Evolutionary conservation across 2,888 invertebrate genomes (phyloP), one percentile per base, ranked within the genome.

Genomic region (Meliscaeva auricollis): DNA sequence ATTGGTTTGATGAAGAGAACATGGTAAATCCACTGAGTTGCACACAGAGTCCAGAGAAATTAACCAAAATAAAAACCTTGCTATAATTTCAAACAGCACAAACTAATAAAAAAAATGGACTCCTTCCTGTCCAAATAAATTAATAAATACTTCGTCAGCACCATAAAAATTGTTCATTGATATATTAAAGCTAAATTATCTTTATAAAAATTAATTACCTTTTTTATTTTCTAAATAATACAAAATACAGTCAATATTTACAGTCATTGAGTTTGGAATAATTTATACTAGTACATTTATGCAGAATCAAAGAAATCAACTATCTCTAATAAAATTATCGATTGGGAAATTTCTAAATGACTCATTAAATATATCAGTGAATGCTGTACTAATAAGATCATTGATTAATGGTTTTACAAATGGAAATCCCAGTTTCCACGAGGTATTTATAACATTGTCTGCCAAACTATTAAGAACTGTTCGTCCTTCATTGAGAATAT

Each of bases 381-480:
- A 97, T 6, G 96, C 97, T 0, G 95, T 95, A 90, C 96, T 96
- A 84, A 97, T 96, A 80, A 97, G 93, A 90, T 97, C 97, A 91
- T 97, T 96, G 89, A 97, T 96, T 64, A 97, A 92, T 0, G 96
- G 96, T 82, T 95, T 93, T 69, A 96, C 93, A 48, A 97, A 93
- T 1, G 95, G 94, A 89, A 97, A 95, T 35, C 96, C 96, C 0
- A 96, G 95, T 89, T 96, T 95, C 97, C 97, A 97, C 32, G 95
- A 94, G 15, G 94, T 94, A 91, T 97, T 97, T 90, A 97, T 97
- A 46, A 97, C 93, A 58, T 95, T 93, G 90, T 96, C 96, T 56
- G 96, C 92, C 87, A 96, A 92, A 84, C 93, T 89, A 87, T 92
- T 96, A 66, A 97, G 92, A 22, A 95, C 91, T 38, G 94, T 94